Base-by-base conservation (phyloP, 2,797 vertebrate genomes). In the Gallinago nigripennis region DNA sequence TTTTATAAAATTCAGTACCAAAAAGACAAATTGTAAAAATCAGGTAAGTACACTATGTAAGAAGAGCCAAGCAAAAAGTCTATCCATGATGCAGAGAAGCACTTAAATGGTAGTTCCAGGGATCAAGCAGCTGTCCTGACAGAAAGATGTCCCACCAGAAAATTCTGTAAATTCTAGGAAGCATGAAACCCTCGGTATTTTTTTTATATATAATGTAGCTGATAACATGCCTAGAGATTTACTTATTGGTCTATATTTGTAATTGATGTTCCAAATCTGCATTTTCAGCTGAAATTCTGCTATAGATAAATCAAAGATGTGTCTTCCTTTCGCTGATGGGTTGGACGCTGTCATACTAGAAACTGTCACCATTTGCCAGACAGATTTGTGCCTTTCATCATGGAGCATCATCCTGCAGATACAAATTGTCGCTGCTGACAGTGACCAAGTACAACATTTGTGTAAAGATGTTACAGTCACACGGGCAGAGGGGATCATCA, bases 401-500 rank as follows among this genome's bases (percentile, higher is more conserved):
- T 14, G 1, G 56, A 73, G n/a, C 54, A 82, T 54, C 43, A 43
- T 28, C 56, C 60, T 51, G 30, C 43, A 77, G 33, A 14, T 54
- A n/a, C 25, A 37, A 17, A 3, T 31, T 57, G 65, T 16, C 37
- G 10, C 8, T 69, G 37, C 31, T 37, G 35, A 24, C 73, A 48
- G 60, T 28, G 30, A 50, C 24, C 35, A 71, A 31, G 14, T 12
- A 39, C 31, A 41, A 9, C 31, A 13, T 9, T 8, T 8, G 10
- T 45, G 46, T 48, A 24, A 77, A 51, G 46, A 72, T 66, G 18
- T 72, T 25, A 61, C 11, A 43, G 20, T 12, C 48, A 23, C 5
- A 0, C 16, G n/a, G 14, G 45, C 2, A 1, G 50, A 69, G 56
- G 48, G 20, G 9, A 35, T 58, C 15, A 3, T 35, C 2, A 0